Evolutionary conservation across 2,888 invertebrate species (phyloP), one percentile per base, ranked within the genome.

Genomic region (Stratiomys singularior): DNA sequence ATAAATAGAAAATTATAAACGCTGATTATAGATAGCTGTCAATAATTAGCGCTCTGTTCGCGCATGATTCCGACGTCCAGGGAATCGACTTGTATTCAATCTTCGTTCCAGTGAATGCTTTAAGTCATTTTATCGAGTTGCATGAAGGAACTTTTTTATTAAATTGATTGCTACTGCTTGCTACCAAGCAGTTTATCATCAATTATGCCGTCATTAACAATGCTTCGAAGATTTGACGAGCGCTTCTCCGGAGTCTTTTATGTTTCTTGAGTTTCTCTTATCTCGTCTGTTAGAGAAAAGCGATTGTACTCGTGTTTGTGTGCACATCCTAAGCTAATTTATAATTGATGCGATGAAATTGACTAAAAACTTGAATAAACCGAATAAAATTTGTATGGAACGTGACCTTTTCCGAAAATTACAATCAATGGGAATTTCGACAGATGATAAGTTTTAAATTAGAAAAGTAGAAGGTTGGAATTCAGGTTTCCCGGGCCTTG

Each of bases 151-250:
- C 67, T 44, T 46, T 67, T 30, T 15, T n/a, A n/a, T n/a, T 15
- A 67, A 44, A 67, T 67, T 67, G 67, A 67, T 67, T 18, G 21
- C 21, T 21, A 11, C 21, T 37, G 27, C 18, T 46, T 9, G 30
- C 15, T 7, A 46, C 9, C 18, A 5, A 67, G 27, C 27, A 1
- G 18, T 37, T 67, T 18, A 67, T 44, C 46, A 67, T 67, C 23
- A 67, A 67, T 67, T 23, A 67, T 44, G n/a, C 67, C 67, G 67
- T 67, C 44, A 23, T 67, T 23, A 37, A 67, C 1, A 67, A 46
- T 23, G 25, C 23, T 60, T 52, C 11, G 25, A 60, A 25, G 60
- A 60, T 60, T 60, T 60, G 25, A 60, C 18, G 60, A 60, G 25
- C 15, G 60, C 0, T 13, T 60, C 5, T 23, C 23, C 15, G 25